Base-by-base conservation (phyloP, 2,888 invertebrate genomes). In the Eulithis testata region DNA sequence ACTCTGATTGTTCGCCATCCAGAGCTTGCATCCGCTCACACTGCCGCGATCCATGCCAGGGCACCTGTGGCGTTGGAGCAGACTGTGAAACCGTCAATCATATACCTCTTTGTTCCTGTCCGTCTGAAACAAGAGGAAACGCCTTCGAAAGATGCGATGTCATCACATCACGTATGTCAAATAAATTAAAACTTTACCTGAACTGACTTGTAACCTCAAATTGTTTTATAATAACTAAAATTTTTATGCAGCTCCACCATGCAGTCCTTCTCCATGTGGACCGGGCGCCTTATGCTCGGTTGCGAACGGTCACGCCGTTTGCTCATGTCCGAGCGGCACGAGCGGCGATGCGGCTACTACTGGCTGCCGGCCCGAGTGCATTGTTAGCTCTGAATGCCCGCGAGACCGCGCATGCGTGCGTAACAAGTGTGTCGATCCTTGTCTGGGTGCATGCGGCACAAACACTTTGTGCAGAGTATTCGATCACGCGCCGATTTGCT, bases 1-100 rank as follows among this genome's bases (percentile, higher is more conserved):
- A 98, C 81, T 96, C 96, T n/a, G 98, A 98, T 76, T 98, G 98
- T 86, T 94, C 97, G 0, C 94, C 96, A 63, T 95, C 97, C 72
- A 95, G 96, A 74, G 96, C 97, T 1, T 98, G 98, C 80, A 96
- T 96, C 77, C 95, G 95, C 47, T 97, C 97, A 73, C 96, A 96
- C 82, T 98, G 98, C 80, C 94, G 95, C 67, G 97, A 98, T 87
- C 97, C 98, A 47, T 97, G 97, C 80, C 93, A 95, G 61, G 96
- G 96, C 72, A 95, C 96, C 11, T 98, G 98, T 76, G 98, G 98
- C 55, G 84, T 97, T 9, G 97, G 97, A 77, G 97, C 98, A 1
- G 94, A 95, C 68, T 97, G 97, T 83, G 94, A 95, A 75, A 96
- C 96, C 4, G 93, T 95, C 73, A 97, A 95, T 84, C 95, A 97